Evolutionary conservation across 2,888 invertebrate species (phyloP).

Genomic region (Drosophila barbarae): DNA sequence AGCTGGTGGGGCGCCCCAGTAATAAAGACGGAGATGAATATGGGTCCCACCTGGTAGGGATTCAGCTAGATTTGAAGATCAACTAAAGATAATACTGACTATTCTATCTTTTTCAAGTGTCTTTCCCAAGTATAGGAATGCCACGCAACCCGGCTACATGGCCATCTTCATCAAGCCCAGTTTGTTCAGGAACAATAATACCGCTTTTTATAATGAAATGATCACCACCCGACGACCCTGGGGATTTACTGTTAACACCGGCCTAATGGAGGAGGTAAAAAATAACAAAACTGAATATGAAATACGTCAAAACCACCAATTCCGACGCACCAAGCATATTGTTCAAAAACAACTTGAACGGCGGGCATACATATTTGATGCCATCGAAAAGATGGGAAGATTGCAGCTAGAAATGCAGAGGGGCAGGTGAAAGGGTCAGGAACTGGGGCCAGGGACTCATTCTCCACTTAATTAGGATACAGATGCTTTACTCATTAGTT

Average conservation of each 20-base stretch:
- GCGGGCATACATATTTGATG: slow-evolving; percentile 1
- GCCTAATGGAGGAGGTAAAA: slow-evolving; percentile 14
- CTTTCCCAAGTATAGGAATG: slow-evolving; percentile 53
- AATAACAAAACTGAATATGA: slow-evolving; percentile 13
- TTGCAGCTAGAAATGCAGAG: slow-evolving; percentile 1
- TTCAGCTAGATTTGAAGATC: not conserved
- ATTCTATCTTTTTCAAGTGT: slow-evolving; percentile 32
- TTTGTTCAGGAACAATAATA: slow-evolving; percentile 48
- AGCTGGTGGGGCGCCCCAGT: slow-evolving; percentile 51
- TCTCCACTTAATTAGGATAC: slow-evolving; percentile 3
- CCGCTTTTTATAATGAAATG: slow-evolving; percentile 43
- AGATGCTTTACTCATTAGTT: slow-evolving; percentile 6
- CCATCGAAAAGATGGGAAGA: slow-evolving; percentile 11
- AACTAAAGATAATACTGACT: not conserved
- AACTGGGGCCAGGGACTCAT: not conserved
- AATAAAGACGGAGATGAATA: not conserved
- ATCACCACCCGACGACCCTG: slow-evolving; percentile 62
- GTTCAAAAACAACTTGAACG: slow-evolving; percentile 30
- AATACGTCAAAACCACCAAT: not conserved
- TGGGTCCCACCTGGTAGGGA: slow-evolving; percentile 37
- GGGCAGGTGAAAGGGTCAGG: not conserved
- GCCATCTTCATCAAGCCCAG: slow-evolving; percentile 60
- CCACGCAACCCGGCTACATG: slow-evolving; percentile 48
- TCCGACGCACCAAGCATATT: slow-evolving; percentile 2
- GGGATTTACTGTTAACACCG: slow-evolving; percentile 18